A percentile compares a stretch with the other conserved stretches of the same genome.
phyloP scores from a whole-genome alignment of 2,113 vertebrate species.

The Malurus alboscapulatus region DNA sequence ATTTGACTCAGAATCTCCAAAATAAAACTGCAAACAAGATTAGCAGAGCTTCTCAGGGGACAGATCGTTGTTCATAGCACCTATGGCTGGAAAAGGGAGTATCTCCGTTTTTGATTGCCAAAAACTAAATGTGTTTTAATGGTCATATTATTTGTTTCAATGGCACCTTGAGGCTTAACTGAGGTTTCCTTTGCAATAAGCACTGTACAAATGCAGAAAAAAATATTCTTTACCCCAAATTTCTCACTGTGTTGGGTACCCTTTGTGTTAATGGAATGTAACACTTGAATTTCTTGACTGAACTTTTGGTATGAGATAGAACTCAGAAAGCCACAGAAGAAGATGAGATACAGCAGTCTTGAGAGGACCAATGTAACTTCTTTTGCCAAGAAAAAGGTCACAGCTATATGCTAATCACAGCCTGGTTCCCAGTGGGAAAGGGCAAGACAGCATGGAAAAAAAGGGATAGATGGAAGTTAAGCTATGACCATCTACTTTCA shows the following conservation, averaged over 20 bases:
- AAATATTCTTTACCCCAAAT: neutral
- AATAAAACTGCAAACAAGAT: neutral
- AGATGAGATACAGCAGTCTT: neutral
- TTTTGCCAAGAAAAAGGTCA: neutral
- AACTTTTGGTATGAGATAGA: neutral
- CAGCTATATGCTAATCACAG: neutral
- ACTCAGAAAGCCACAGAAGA: neutral
- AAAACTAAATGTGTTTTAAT: neutral
- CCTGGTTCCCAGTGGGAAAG: neutral
- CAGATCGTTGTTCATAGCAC: neutral
- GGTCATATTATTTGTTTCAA: neutral
- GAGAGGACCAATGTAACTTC: neutral
- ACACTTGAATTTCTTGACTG: neutral
- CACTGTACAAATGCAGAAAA: neutral
- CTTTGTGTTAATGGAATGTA: neutral
- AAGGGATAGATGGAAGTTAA: neutral
- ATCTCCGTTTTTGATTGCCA: neutral
- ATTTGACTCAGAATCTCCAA: neutral
- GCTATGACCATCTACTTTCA: neutral
- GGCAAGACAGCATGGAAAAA: neutral
- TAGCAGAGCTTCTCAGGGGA: neutral
- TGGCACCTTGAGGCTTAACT: neutral
- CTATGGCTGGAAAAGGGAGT: neutral
- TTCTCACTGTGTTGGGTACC: neutral
- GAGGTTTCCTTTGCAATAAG: neutral